Conservation (phyloP, 2,113 vertebrate species). For the Dipodomys ordii region DNA sequence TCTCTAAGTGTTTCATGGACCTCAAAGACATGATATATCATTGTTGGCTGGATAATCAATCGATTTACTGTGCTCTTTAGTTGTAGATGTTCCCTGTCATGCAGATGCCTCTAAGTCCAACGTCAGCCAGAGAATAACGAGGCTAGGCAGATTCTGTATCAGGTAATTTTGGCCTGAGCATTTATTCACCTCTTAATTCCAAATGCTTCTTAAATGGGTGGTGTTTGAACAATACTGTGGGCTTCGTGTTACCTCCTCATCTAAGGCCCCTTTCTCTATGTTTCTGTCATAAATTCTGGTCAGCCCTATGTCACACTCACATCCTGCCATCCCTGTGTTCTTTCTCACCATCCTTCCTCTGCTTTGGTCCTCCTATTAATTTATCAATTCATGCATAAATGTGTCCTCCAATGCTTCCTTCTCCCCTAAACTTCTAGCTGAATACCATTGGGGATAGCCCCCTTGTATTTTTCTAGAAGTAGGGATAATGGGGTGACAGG, state of each 20-base stretch:
- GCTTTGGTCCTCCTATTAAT: neutral
- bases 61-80: slow-evolving; percentile 6
- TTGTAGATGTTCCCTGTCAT: neutral
- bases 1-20: neutral
- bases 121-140: neutral
- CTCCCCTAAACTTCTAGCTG: neutral
- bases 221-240: neutral
- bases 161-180: neutral
- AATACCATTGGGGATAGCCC: neutral
- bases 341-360: neutral
- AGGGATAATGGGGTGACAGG: neutral
- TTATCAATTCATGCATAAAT: neutral
- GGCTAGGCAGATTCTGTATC: rapidly evolving
- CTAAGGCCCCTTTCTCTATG: neutral
- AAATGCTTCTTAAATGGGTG: neutral
- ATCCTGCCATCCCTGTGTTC: neutral
- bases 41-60: neutral
- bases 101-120: neutral
- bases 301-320: neutral
- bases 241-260: neutral
- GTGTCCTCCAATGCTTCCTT: neutral
- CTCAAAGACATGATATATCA: slow-evolving; percentile 38
- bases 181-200: neutral
- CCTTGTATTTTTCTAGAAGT: neutral
- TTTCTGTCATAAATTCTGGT: neutral